Percentiles rank a stretch among this genome's conserved stretches.
Conservation (phyloP, 1,140 invertebrate species). For the Aphelinus certus region DNA sequence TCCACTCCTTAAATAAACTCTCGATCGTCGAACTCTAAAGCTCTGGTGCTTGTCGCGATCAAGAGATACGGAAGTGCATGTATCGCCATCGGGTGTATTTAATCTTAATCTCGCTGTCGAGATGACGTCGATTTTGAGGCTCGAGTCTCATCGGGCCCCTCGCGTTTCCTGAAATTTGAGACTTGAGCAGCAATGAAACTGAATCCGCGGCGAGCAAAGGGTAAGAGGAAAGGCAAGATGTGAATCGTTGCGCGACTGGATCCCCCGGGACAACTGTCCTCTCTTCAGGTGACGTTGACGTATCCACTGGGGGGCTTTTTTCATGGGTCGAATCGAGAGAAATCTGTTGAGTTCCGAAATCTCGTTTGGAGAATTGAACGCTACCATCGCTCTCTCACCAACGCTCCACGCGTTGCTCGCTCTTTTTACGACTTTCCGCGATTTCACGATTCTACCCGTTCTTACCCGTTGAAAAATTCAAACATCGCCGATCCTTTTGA, state of each 20-base stretch:
- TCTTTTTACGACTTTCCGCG: too few relatives aligned
- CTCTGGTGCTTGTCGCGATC: too few relatives aligned
- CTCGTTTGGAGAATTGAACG: neutral
- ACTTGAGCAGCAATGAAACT: neutral
- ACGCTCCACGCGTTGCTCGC: too few relatives aligned
- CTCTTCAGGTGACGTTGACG: conserved; percentile 8
- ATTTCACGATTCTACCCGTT: too few relatives aligned
- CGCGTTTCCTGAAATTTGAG: conserved; percentile 15
- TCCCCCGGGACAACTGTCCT: neutral
- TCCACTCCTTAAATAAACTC: too few relatives aligned
- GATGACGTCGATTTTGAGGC: conserved; percentile 13
- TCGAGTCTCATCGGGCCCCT: conserved; percentile 12
- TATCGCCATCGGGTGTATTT: neutral
- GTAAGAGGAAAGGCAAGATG: conserved; percentile 19
- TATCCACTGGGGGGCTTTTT: neutral
- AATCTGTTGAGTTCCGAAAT: neutral
- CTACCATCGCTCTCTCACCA: too few relatives aligned
- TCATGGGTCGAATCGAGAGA: conserved; percentile 1
- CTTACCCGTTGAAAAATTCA: too few relatives aligned
- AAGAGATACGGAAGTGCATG: too few relatives aligned
- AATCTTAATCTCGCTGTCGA: conserved; percentile 10
- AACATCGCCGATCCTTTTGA: too few relatives aligned
- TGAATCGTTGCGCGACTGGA: neutral
- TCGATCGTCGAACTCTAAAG: too few relatives aligned
- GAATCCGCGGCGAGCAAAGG: neutral